phyloP scores from a whole-genome alignment of 2,888 invertebrate species.

The Alcis repandata region DNA sequence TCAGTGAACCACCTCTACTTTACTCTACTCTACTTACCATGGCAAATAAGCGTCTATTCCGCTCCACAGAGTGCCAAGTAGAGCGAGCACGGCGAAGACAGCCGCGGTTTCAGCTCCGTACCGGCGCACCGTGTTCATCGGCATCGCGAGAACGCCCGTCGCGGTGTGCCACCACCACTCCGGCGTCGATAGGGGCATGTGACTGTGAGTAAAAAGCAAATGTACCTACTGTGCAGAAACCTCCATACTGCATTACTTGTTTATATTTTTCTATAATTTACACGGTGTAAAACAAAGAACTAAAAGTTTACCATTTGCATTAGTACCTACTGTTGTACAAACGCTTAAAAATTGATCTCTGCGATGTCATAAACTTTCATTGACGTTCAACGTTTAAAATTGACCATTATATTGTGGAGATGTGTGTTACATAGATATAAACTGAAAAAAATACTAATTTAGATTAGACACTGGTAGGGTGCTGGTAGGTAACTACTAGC shows the following conservation, averaged over 20 bases:
- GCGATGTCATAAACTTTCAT: too few species aligned
- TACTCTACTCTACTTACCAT: conserved; percentile 81
- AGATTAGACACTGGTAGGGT: too few species aligned
- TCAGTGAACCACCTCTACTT: neutral
- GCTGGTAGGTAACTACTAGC: too few species aligned
- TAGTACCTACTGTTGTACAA: neutral
- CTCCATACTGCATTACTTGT: neutral
- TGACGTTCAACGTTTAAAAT: too few species aligned
- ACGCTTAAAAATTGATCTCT: too few species aligned
- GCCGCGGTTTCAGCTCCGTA: conserved; percentile 92
- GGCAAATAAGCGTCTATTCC: conserved; percentile 92
- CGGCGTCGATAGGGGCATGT: conserved; percentile 93
- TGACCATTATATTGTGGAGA: neutral
- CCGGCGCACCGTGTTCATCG: conserved; percentile 92
- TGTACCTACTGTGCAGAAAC: neutral
- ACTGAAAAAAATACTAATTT: too few species aligned
- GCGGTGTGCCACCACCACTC: conserved; percentile 96
- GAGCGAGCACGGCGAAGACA: conserved; percentile 89
- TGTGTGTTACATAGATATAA: neutral
- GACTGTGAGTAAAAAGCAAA: conserved; percentile 63
- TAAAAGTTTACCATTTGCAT: neutral
- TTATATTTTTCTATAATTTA: neutral
- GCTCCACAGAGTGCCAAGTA: conserved; percentile 93
- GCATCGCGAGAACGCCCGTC: conserved; percentile 91
- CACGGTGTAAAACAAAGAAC: too few species aligned